Percentiles rank a stretch among this genome's conserved stretches.
These are phyloP conservation scores for Phlogophora meticulosa DNA, from an alignment of 2,888 invertebrate species.

Conservation along the genomic window DNA sequence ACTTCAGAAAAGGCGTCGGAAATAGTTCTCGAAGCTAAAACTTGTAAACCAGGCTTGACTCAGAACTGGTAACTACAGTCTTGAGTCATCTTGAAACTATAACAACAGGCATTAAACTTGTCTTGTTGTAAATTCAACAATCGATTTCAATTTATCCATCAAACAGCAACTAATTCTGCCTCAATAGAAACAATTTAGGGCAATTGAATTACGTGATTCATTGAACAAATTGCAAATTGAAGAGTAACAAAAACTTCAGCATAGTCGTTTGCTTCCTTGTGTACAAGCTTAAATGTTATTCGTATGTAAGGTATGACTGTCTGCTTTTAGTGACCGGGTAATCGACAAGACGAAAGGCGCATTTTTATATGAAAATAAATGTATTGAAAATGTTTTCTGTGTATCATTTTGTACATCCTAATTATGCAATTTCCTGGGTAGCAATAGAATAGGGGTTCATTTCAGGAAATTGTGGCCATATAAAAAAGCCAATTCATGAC, in stretches of 20 bases:
- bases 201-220: conserved; percentile 52
- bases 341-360: conserved; percentile 70
- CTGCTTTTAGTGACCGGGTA: conserved; percentile 75
- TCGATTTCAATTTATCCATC: conserved; percentile 58
- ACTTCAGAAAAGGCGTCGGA: conserved; percentile 6
- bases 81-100: conserved; percentile 35
- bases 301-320: conserved; percentile 81
- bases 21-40: conserved; percentile 32
- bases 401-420: conserved; percentile 37
- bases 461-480: conserved; percentile 7
- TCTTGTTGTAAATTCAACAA: conserved; percentile 40
- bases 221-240: conserved; percentile 61
- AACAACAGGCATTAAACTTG: conserved; percentile 34
- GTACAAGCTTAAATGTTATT: conserved; percentile 72
- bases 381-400: conserved; percentile 74
- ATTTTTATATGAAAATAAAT: conserved; percentile 88
- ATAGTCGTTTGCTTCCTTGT: conserved; percentile 58
- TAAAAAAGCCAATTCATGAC: conserved; percentile 20
- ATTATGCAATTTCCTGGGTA: conserved; percentile 24
- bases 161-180: conserved; percentile 38
- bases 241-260: conserved; percentile 38
- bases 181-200: conserved; percentile 56
- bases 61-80: conserved; percentile 22
- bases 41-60: conserved; percentile 16
- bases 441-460: not conserved